Conservation (phyloP, 2,797 vertebrate species). For the Molossus molossus region DNA sequence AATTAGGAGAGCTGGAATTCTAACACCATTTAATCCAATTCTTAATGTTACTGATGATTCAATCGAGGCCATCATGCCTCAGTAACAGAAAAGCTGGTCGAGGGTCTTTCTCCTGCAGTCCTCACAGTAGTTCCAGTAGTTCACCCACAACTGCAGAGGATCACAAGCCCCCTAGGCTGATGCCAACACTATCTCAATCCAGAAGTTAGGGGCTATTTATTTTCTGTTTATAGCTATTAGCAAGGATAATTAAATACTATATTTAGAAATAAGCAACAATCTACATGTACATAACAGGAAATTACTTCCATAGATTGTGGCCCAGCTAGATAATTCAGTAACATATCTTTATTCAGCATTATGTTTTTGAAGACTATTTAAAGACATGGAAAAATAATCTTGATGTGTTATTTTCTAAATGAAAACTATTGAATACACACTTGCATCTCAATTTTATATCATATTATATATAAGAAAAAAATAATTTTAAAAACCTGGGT, state of each 20-base stretch:
- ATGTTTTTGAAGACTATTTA: slow-evolving; percentile 48
- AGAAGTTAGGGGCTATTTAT: not conserved
- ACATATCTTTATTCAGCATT: not conserved
- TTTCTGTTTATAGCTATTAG: not conserved
- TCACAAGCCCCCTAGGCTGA: not conserved
- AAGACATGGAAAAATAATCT: slow-evolving; percentile 7
- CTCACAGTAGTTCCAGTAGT: not conserved
- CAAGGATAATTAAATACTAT: slow-evolving; percentile 1
- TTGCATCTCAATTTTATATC: not conserved
- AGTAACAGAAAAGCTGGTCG: not conserved
- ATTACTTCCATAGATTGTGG: not conserved
- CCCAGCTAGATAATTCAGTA: not conserved
- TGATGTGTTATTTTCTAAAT: slow-evolving; percentile 33
- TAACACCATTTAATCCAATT: not conserved
- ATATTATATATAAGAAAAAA: not conserved
- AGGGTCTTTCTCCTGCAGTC: not conserved
- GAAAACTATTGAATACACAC: slow-evolving; percentile 14
- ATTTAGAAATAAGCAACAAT: slow-evolving; percentile 1
- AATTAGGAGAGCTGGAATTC: slow-evolving; percentile 24
- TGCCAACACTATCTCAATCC: not conserved
- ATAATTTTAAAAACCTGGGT: not conserved
- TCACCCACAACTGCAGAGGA: not conserved
- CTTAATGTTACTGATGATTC: not conserved
- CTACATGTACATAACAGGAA: not conserved
- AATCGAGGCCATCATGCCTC: not conserved